Conservation (phyloP, 92 coral and sea anemone species). For the Parazoanthus darwini region DNA sequence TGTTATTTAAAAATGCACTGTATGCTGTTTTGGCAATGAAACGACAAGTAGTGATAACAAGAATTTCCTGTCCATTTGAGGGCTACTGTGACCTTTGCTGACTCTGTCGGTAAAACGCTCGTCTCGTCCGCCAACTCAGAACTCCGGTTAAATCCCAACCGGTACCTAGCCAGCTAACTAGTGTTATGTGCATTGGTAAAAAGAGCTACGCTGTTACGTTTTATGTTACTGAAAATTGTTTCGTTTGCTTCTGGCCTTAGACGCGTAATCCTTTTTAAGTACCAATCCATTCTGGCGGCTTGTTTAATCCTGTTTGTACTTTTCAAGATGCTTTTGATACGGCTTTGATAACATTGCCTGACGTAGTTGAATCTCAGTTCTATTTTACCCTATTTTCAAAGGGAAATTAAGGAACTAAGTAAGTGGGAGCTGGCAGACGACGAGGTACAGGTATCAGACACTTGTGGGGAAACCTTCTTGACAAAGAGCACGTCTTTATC, state of each 20-base stretch:
- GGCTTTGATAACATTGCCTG: background rate
- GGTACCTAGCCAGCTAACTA: no score
- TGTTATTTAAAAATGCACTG: conserved; percentile 15
- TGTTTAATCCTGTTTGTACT: background rate
- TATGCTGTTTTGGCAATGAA: background rate
- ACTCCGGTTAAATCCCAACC: no score
- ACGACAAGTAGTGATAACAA: background rate
- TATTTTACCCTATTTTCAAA: no score
- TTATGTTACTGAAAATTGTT: background rate
- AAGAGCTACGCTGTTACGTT: background rate
- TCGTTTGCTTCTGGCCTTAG: background rate
- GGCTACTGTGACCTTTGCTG: background rate
- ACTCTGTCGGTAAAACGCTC: no score
- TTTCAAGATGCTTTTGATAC: background rate
- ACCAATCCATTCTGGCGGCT: background rate
- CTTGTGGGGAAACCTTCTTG: background rate
- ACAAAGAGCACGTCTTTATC: background rate
- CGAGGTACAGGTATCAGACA: background rate
- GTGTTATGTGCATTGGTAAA: background rate
- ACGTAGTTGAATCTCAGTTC: background rate
- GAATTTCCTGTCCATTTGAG: background rate
- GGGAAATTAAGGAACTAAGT: background rate
- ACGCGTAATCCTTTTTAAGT: background rate
- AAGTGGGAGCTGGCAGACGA: background rate
- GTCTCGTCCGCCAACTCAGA: no score